Percentiles rank a stretch among this genome's conserved stretches.
phyloP scores from a whole-genome alignment of 2,797 vertebrate genomes.

The Melanotaenia nigrans region DNA sequence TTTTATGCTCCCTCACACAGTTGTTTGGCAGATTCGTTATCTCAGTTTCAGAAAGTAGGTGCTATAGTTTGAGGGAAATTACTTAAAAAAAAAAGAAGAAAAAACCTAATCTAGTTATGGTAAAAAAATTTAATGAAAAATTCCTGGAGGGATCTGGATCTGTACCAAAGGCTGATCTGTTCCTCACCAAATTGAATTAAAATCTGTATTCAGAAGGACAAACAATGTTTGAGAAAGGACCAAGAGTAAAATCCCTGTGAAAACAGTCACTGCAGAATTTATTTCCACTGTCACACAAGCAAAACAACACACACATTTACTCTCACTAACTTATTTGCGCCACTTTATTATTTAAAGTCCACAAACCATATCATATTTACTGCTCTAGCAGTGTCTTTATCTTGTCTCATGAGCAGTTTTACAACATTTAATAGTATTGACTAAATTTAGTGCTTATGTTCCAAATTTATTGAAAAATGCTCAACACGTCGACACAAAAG shows the following conservation, averaged over 20 bases:
- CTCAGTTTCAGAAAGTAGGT: neutral
- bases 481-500: neutral
- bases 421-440: conserved; percentile 1
- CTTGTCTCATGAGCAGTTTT: neutral
- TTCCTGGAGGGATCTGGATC: neutral
- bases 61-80: neutral
- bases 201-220: neutral
- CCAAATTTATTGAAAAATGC: neutral
- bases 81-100: neutral
- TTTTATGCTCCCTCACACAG: neutral
- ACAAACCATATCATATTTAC: neutral
- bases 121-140: conserved; percentile 1
- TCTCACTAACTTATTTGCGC: neutral
- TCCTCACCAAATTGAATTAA: conserved; percentile 10
- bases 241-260: neutral
- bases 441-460: neutral
- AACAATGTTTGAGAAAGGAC: neutral
- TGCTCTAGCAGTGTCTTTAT: neutral
- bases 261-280: neutral
- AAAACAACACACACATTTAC: neutral
- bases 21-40: neutral
- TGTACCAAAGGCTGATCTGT: conserved; percentile 1
- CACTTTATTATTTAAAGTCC: neutral
- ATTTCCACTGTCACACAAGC: neutral
- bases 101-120: neutral